Evolutionary conservation across 1,140 invertebrate genomes (phyloP), one percentile per base, ranked within the genome.

Genomic region (Aporrectodea caliginosa): DNA sequence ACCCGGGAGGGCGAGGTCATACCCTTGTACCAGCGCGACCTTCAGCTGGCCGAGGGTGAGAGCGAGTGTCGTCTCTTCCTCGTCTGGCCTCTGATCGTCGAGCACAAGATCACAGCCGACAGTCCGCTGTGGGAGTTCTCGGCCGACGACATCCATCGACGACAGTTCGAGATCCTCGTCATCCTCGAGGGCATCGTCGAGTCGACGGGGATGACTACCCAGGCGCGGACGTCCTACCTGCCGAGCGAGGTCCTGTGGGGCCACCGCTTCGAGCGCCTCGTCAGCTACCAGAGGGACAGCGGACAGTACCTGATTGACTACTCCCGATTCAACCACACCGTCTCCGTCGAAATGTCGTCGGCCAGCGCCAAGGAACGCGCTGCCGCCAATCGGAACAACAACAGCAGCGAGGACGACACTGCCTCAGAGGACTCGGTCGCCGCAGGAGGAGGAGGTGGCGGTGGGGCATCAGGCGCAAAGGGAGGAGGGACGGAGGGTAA

Each of bases 121-220:
- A 72, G 82, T 16, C 82, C 82, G 1, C 69, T 83, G 14, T 83
- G 81, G 43, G 74, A 83, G 14, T 76, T 79, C 69, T 81, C 81
- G 6, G 35, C 68, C 12, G 72, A 81, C 35, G 35, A 71, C 1
- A 27, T 83, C 1, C 58, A 43, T 6, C 69, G 34, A 1, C 77
- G 74, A 29, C 82, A 82, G 35, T 83, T 83, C 35, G 82, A 83
- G 75, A 83, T 83, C 1, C 76, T 83, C 32, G 80, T 83, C 27
- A 72, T 83, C n/a, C 75, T 83, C 22, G 83, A 83, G 34, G 83
- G 82, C 27, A 83, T 83, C 35, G 82, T 83, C 16, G 82, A 83
- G 43, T 78, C 78, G 16, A 83, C 77, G n/a, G 82, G 82, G 33
- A 82, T 82, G 77, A 83, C 80, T 1, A 78, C 78, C 12, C 82